These are phyloP conservation scores for Epirrhoe alternata DNA, from an alignment of 2,888 invertebrate species.

Conservation along the genomic window DNA sequence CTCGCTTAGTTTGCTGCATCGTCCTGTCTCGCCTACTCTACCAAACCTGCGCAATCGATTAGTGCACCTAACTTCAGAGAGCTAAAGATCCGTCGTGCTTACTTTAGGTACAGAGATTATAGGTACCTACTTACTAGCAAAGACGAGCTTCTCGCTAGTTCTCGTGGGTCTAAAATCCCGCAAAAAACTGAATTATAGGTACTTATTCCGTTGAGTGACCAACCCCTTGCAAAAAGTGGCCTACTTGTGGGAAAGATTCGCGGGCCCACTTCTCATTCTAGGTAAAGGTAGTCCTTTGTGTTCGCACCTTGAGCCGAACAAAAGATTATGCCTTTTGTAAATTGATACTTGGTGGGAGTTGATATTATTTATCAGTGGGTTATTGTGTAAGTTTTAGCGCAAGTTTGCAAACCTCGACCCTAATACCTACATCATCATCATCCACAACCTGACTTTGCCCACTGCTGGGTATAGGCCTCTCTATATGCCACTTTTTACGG, in stretches of 20 bases:
- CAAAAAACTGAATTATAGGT: not conserved
- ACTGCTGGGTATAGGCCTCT: no score
- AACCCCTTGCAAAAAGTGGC: slow-evolving; percentile 36
- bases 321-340: slow-evolving; percentile 28
- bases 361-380: not conserved
- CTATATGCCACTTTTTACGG: no score
- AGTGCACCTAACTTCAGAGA: no score
- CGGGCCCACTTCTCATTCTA: slow-evolving; percentile 64
- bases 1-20: no score
- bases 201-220: slow-evolving; percentile 13
- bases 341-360: slow-evolving; percentile 30
- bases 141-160: not conserved
- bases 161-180: not conserved
- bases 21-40: no score
- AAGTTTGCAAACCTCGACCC: not conserved
- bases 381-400: not conserved
- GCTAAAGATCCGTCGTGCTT: no score
- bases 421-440: no score
- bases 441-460: no score
- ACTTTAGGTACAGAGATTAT: no score
- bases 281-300: slow-evolving; percentile 53
- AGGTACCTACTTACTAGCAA: not conserved
- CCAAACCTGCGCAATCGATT: no score
- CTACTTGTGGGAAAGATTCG: slow-evolving; percentile 61
- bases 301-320: slow-evolving; percentile 61